A percentile compares a stretch with the other conserved stretches of the same genome.
These are phyloP conservation scores for Sardinella longiceps DNA, from an alignment of 2,797 vertebrate species.

Conservation along the genomic window DNA sequence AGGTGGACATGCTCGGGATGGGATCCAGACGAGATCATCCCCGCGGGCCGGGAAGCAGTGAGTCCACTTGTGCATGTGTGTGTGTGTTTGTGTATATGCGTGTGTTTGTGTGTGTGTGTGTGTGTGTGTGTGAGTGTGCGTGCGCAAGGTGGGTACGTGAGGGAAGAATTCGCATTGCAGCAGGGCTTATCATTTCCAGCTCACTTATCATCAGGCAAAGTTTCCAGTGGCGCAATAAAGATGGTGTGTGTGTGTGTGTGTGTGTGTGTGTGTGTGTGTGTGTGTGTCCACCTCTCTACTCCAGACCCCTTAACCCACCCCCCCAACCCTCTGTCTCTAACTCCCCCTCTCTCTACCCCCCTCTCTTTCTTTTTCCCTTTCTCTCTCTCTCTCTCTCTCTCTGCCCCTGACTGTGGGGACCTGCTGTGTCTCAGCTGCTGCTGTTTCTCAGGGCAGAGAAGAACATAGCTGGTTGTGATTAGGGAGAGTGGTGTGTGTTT, in stretches of 20 bases:
- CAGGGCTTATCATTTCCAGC: conserved; percentile 67
- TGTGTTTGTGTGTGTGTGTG: not conserved
- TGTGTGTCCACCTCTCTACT: not conserved
- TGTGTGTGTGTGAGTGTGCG: not conserved
- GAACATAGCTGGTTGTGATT: not conserved
- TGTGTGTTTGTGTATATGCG: not conserved
- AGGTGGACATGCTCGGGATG: conserved; percentile 51
- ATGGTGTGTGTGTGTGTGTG: not conserved
- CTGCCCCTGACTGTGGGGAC: not conserved
- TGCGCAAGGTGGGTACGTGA: not conserved
- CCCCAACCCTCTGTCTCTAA: conserved; percentile 37
- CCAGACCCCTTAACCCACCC: conserved; percentile 43
- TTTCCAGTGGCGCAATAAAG: conserved; percentile 67
- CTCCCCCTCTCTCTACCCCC: too few species aligned
- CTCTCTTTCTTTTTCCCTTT: too few species aligned
- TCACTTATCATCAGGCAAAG: conserved; percentile 70
- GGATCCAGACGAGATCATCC: conserved; percentile 45
- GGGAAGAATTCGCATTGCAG: not conserved
- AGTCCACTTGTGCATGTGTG: not conserved
- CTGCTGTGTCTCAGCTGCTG: not conserved
- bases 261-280: not conserved
- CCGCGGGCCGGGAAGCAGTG: not conserved
- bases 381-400: not conserved
- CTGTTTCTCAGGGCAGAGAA: not conserved
- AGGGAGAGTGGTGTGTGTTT: not conserved